Evolutionary conservation across 92 coral and sea anemone species (phyloP).

Genomic region (Actinernus sp.): DNA sequence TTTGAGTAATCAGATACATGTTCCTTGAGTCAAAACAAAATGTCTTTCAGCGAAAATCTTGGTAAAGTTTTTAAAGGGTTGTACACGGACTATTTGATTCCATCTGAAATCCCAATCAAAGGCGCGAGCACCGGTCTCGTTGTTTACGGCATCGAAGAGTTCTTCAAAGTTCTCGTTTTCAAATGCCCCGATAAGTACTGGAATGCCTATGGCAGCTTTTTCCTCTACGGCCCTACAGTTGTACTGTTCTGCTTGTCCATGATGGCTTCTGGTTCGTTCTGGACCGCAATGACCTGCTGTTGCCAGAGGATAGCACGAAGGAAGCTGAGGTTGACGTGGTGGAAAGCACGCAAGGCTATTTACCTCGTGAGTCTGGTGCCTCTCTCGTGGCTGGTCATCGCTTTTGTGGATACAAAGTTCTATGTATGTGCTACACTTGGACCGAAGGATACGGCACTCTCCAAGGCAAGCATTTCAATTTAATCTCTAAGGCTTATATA

Average conservation of each 20-base stretch:
- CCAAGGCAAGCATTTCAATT: constrained; percentile 21
- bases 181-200: constrained; percentile 49
- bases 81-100: too few relatives aligned
- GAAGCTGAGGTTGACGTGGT: constrained; percentile 31
- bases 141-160: constrained; percentile 51
- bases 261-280: constrained; percentile 42
- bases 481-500: too few relatives aligned
- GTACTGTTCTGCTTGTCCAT: constrained; percentile 59
- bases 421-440: constrained; percentile 65
- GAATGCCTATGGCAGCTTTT: constrained; percentile 35
- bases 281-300: constrained; percentile 57
- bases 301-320: constrained; percentile 17
- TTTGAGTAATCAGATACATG: too few relatives aligned
- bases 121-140: constrained; percentile 34
- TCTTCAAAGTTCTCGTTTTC: constrained; percentile 50
- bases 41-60: too few relatives aligned
- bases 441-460: constrained; percentile 19
- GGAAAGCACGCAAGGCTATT: constrained; percentile 23
- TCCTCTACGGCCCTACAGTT: constrained; percentile 58
- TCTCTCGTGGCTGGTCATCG: constrained; percentile 55
- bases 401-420: constrained; percentile 51
- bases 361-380: constrained; percentile 54
- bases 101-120: constrained; percentile 49
- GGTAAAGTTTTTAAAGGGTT: too few relatives aligned
- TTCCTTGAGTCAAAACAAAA: too few relatives aligned